These are phyloP conservation scores for Megastigmus dorsalis DNA, from an alignment of 2,888 invertebrate genomes.

Conservation along the genomic window DNA sequence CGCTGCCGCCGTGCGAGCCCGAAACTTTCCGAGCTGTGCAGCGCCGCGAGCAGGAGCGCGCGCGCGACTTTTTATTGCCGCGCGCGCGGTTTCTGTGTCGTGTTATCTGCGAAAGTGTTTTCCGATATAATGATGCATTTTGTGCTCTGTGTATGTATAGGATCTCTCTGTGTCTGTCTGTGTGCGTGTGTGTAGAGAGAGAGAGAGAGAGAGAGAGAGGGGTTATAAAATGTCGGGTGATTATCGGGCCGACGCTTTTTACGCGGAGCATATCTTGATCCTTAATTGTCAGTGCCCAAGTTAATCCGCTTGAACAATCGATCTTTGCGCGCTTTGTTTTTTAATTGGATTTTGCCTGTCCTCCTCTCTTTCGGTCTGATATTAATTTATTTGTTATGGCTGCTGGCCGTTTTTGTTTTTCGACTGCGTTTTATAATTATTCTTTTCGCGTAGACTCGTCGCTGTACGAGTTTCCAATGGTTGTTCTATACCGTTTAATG, in stretches of 20 bases:
- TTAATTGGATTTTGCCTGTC: not conserved
- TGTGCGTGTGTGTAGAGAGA: constrained; percentile 2
- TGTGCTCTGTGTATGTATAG: constrained; percentile 22
- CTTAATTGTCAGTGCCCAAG: constrained; percentile 23
- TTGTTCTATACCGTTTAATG: no score
- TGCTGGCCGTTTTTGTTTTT: no score
- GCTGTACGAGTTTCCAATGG: no score
- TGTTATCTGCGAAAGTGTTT: constrained; percentile 50
- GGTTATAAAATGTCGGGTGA: constrained; percentile 37
- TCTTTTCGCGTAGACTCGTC: no score
- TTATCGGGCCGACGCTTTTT: constrained; percentile 32
- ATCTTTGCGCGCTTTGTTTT: constrained; percentile 9
- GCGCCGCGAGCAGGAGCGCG: not conserved
- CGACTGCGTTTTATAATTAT: no score
- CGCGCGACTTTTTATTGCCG: constrained; percentile 22
- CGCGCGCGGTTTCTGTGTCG: not conserved
- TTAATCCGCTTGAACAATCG: constrained; percentile 14
- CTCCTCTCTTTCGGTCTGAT: not conserved
- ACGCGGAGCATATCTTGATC: constrained; percentile 26
- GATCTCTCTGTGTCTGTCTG: not conserved
- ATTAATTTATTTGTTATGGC: no score
- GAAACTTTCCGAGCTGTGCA: constrained; percentile 36
- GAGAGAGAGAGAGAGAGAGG: no score
- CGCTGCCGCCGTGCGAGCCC: no score
- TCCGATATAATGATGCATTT: constrained; percentile 50